These are phyloP conservation scores for Chamaea fasciata DNA, from an alignment of 2,113 vertebrate genomes.

Conservation along the genomic window DNA sequence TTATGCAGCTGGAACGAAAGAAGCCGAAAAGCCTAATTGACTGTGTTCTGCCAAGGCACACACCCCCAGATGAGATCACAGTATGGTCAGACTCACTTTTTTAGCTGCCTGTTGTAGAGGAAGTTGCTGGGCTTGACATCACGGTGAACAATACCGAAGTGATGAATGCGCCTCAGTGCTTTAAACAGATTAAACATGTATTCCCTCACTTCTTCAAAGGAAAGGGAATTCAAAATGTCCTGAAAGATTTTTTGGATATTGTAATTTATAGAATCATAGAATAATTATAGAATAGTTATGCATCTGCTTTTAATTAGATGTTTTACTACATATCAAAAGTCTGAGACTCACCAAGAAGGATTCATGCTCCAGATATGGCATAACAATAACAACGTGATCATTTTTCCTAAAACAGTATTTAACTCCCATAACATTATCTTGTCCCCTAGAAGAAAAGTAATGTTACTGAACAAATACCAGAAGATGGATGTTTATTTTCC, in stretches of 20 bases:
- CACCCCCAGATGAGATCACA: slow-evolving; percentile 44
- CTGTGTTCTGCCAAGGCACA: slow-evolving; percentile 59
- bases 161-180: slow-evolving; percentile 90
- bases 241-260: slow-evolving; percentile 64
- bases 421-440: slow-evolving; percentile 95
- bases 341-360: slow-evolving; percentile 84
- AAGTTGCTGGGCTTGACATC: slow-evolving; percentile 94
- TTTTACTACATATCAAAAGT: neutral
- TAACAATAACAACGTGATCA: slow-evolving; percentile 94
- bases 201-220: slow-evolving; percentile 88
- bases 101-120: slow-evolving; percentile 83
- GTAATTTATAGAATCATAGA: neutral
- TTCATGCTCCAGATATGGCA: slow-evolving; percentile 96
- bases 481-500: neutral
- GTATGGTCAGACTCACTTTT: slow-evolving; percentile 77
- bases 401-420: slow-evolving; percentile 94
- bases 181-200: slow-evolving; percentile 93
- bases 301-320: slow-evolving; percentile 17
- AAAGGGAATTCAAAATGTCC: slow-evolving; percentile 88
- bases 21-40: neutral
- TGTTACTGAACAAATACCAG: neutral
- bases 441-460: slow-evolving; percentile 79
- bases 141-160: slow-evolving; percentile 95
- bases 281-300: neutral
- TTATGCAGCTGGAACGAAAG: slow-evolving; percentile 31